A percentile compares a stretch with the other conserved stretches of the same genome.
phyloP scores from a whole-genome alignment of 2,113 vertebrate genomes.

The Marmota monax region DNA sequence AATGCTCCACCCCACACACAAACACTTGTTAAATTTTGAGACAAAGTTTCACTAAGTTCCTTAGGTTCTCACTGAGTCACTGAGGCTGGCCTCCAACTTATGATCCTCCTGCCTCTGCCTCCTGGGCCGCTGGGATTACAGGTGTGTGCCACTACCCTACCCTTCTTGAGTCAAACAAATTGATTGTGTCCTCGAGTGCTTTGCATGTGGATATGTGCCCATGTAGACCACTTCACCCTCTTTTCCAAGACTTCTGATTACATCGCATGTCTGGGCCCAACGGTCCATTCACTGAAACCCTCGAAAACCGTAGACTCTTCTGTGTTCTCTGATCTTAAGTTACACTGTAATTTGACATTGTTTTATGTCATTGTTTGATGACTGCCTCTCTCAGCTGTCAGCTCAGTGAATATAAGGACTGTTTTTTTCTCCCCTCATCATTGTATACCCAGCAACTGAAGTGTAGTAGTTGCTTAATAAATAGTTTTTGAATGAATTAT shows the following conservation, averaged over 20 bases:
- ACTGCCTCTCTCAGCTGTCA: neutral
- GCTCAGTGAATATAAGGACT: neutral
- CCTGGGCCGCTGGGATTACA: no score
- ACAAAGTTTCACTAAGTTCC: no score
- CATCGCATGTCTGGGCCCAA: neutral
- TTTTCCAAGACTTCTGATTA: neutral
- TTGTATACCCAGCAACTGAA: neutral
- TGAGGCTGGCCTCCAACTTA: no score
- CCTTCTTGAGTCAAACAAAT: neutral
- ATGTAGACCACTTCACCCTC: no score
- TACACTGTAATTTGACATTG: neutral
- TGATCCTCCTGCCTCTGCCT: no score
- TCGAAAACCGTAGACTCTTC: neutral
- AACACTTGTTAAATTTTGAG: no score
- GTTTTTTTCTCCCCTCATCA: neutral
- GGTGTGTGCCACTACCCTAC: no score
- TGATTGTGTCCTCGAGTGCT: neutral
- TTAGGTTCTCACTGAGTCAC: no score
- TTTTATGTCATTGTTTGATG: neutral
- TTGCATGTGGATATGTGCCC: no score
- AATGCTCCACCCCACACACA: no score
- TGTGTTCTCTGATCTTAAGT: neutral
- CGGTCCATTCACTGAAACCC: neutral
- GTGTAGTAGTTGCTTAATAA: neutral
- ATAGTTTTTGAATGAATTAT: neutral